A percentile compares a stretch with the other conserved stretches of the same genome.
These are phyloP conservation scores for Scomberomorus guttatus DNA, from an alignment of 2,797 vertebrate genomes.

Conservation along the genomic window DNA sequence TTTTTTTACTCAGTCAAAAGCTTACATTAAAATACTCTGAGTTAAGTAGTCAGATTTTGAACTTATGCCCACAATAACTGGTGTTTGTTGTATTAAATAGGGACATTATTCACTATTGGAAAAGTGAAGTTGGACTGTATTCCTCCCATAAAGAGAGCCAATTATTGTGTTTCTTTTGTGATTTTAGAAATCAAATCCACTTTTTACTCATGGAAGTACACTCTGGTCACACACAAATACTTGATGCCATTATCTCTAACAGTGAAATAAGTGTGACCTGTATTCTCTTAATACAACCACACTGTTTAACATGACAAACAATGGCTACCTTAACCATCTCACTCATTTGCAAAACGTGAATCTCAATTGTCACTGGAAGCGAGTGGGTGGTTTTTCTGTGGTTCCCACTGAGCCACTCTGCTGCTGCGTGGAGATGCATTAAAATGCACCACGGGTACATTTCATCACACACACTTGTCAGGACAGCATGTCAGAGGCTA, in stretches of 20 bases:
- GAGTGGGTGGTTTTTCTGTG: conserved; percentile 14
- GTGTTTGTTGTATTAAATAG: not conserved
- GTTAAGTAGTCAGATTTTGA: conserved; percentile 2
- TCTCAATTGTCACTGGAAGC: not conserved
- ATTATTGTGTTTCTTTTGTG: not conserved
- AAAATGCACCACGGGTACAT: conserved; percentile 63
- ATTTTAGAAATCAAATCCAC: not conserved
- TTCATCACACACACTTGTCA: conserved; percentile 71
- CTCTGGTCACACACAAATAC: not conserved
- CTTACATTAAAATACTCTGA: conserved; percentile 20
- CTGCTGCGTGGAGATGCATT: conserved; percentile 38
- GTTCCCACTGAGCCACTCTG: conserved; percentile 13
- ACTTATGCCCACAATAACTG: not conserved
- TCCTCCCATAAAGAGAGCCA: not conserved
- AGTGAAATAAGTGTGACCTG: not conserved
- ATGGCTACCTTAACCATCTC: not conserved
- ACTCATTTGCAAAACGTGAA: conserved; percentile 8
- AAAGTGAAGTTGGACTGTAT: not conserved
- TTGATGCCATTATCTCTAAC: not conserved
- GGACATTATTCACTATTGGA: not conserved
- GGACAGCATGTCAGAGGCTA: conserved; percentile 66
- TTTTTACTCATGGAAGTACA: not conserved
- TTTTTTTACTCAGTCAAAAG: not conserved
- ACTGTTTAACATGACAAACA: conserved; percentile 5
- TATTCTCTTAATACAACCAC: not conserved